phyloP scores from a whole-genome alignment of 1,140 invertebrate species.

The Drosophila nebulosa region DNA sequence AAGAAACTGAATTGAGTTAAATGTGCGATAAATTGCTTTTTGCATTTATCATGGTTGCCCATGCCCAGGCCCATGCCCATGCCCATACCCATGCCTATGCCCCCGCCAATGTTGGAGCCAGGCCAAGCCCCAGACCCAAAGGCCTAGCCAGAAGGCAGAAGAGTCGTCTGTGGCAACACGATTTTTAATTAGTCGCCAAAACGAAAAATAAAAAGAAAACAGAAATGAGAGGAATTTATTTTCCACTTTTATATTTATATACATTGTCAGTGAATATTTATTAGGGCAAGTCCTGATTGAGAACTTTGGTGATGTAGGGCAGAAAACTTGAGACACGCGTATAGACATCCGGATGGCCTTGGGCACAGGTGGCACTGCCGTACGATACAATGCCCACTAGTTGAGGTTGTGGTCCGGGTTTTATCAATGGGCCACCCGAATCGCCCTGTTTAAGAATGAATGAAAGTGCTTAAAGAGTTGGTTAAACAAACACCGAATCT shows the following conservation, averaged over 20 bases:
- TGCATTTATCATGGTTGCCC: slow-evolving; percentile 75
- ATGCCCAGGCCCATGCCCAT: slow-evolving; percentile 21
- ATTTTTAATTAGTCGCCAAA: slow-evolving; percentile 76
- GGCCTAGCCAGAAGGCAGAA: slow-evolving; percentile 10
- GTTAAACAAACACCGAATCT: background rate
- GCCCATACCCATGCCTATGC: background rate
- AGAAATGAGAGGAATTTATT: slow-evolving; percentile 40
- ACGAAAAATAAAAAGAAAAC: slow-evolving; percentile 3
- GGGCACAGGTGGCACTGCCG: slow-evolving; percentile 84
- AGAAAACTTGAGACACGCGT: slow-evolving; percentile 75
- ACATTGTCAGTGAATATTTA: slow-evolving; percentile 29
- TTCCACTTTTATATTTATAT: slow-evolving; percentile 33
- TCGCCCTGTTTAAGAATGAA: slow-evolving; percentile 83
- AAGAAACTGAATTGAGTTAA: slow-evolving; percentile 79
- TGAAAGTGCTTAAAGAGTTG: background rate
- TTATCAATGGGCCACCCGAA: slow-evolving; percentile 86
- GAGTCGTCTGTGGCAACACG: slow-evolving; percentile 61
- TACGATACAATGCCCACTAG: slow-evolving; percentile 87
- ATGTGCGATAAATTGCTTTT: slow-evolving; percentile 80
- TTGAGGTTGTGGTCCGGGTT: slow-evolving; percentile 30
- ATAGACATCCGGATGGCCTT: slow-evolving; percentile 75
- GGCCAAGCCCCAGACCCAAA: slow-evolving; percentile 35
- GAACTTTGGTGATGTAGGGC: slow-evolving; percentile 64
- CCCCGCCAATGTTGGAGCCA: slow-evolving; percentile 31
- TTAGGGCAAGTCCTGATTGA: slow-evolving; percentile 62